A percentile compares a stretch with the other conserved stretches of the same genome.
Evolutionary conservation across 2,888 invertebrate species (phyloP).

Genomic region (Therioaphis trifolii): DNA sequence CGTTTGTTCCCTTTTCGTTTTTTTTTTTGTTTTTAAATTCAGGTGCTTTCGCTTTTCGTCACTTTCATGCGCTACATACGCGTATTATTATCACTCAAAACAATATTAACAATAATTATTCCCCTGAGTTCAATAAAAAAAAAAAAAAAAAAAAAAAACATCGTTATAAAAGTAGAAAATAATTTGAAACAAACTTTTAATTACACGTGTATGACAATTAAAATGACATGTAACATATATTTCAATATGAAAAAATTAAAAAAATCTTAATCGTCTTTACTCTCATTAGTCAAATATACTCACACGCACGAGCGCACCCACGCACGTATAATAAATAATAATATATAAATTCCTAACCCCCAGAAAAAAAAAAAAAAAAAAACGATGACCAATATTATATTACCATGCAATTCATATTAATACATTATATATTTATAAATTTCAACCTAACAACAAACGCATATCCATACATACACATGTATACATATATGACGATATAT

Average conservation of each 20-base stretch:
- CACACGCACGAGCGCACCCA: slow-evolving; percentile 2
- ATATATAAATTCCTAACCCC: background rate
- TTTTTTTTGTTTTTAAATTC: background rate
- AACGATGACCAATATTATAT: slow-evolving; percentile 11
- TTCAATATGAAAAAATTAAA: no score
- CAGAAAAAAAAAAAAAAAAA: slow-evolving; percentile 1
- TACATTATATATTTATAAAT: no score
- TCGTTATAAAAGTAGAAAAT: background rate
- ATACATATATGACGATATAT: no score
- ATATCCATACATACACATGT: background rate
- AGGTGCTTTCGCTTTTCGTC: slow-evolving; percentile 31
- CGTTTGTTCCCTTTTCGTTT: slow-evolving; percentile 28
- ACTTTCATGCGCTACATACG: slow-evolving; percentile 22
- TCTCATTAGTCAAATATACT: background rate
- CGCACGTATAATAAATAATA: no score
- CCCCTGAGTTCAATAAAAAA: no score
- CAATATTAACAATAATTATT: background rate
- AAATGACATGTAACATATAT: background rate
- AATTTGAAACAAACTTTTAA: background rate
- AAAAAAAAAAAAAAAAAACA: background rate
- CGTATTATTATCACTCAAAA: background rate
- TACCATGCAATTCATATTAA: slow-evolving; percentile 22
- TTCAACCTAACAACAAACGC: background rate
- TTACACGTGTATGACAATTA: background rate
- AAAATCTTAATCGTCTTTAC: background rate